Evolutionary conservation across 2,888 invertebrate species (phyloP).

Genomic region (Drymonia ruficornis): DNA sequence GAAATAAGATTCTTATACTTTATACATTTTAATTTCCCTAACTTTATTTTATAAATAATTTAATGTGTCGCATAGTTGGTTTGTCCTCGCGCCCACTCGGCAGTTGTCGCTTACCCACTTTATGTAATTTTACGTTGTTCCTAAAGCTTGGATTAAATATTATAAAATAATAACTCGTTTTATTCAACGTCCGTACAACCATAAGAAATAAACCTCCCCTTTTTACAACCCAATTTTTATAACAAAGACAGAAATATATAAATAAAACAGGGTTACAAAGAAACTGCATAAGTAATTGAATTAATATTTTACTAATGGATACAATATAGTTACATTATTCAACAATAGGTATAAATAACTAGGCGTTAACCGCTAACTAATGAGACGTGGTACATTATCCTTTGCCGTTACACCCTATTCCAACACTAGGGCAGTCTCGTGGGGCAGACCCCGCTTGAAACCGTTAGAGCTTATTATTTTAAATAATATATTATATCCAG

Average conservation of each 20-base stretch:
- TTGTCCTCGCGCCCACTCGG: constrained; percentile 21
- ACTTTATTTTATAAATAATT: too few species aligned
- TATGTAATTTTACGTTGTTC: constrained; percentile 78
- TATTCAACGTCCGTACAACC: constrained; percentile 27
- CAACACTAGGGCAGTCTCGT: constrained; percentile 10
- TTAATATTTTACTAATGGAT: constrained; percentile 81
- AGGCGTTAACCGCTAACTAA: constrained; percentile 62
- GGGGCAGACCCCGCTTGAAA: neutral
- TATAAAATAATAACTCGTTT: constrained; percentile 50
- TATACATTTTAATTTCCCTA: too few species aligned
- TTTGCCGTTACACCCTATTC: constrained; percentile 16
- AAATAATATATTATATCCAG: too few species aligned
- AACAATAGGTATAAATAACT: constrained; percentile 80
- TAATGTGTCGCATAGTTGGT: constrained; percentile 37
- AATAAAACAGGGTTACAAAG: neutral
- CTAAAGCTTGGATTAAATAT: constrained; percentile 75
- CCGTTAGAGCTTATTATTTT: neutral
- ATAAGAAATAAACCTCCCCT: too few species aligned
- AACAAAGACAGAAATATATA: too few species aligned
- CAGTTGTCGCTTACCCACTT: constrained; percentile 26
- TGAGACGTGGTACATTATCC: constrained; percentile 35
- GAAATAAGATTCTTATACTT: too few species aligned
- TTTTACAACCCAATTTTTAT: too few species aligned
- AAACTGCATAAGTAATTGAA: constrained; percentile 39
- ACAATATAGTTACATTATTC: constrained; percentile 77